These are phyloP conservation scores for Cryptocheilus praepositus DNA, from an alignment of 2,888 invertebrate genomes.

Conservation along the genomic window DNA sequence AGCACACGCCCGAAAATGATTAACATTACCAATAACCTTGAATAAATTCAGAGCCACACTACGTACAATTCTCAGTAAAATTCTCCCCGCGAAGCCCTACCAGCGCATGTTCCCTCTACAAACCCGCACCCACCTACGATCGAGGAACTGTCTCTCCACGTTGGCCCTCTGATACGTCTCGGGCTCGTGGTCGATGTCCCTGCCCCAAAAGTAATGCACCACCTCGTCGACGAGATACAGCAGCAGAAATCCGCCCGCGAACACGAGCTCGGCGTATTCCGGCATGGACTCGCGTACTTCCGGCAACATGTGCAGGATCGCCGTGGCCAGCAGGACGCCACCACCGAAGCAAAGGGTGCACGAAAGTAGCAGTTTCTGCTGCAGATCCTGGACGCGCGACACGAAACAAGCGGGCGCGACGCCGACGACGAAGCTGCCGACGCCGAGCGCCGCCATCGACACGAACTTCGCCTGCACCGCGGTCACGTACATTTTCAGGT, in stretches of 20 bases:
- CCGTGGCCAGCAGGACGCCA: constrained; percentile 86
- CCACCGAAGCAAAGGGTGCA: constrained; percentile 87
- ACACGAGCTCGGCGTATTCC: constrained; percentile 80
- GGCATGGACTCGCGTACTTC: constrained; percentile 82
- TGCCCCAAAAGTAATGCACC: constrained; percentile 81
- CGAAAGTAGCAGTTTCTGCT: constrained; percentile 79
- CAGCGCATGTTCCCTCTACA: no score
- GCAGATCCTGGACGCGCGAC: constrained; percentile 75
- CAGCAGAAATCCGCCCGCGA: constrained; percentile 83
- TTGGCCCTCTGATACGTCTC: background rate
- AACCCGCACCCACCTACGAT: background rate
- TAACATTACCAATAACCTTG: no score
- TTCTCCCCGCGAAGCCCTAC: no score
- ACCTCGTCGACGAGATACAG: constrained; percentile 85
- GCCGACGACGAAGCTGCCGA: constrained; percentile 83
- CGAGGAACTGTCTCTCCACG: background rate
- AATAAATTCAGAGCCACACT: no score
- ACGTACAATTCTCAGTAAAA: no score
- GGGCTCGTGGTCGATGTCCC: constrained; percentile 44
- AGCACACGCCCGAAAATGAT: no score
- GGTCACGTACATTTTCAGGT: constrained; percentile 24
- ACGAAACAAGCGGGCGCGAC: constrained; percentile 82
- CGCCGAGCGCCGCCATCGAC: constrained; percentile 81
- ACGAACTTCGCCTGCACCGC: constrained; percentile 79
- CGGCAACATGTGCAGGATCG: constrained; percentile 87